Percentiles rank a stretch among this genome's conserved stretches.
Conservation (phyloP, 2,797 vertebrate genomes). For the Cryptoprocta ferox region DNA sequence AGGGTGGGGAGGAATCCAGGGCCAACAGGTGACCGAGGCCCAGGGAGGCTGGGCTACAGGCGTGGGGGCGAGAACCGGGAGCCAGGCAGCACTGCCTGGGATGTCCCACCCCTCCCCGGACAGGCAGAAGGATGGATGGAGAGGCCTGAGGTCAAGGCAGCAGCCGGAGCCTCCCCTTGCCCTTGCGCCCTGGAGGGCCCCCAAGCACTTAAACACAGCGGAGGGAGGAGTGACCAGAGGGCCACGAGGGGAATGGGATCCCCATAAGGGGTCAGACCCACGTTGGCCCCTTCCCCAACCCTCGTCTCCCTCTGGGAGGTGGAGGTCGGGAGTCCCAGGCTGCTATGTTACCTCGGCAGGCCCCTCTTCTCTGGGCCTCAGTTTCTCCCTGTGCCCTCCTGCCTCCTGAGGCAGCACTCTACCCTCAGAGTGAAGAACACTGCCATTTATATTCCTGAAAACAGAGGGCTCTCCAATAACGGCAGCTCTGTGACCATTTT, state of each 20-base stretch:
- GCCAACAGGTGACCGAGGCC: neutral
- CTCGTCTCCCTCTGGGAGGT: neutral
- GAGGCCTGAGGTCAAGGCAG: neutral
- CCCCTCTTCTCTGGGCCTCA: neutral
- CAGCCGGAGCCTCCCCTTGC: too few relatives aligned
- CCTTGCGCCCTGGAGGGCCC: neutral
- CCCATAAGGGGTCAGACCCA: neutral
- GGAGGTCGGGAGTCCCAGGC: neutral
- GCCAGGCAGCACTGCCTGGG: neutral
- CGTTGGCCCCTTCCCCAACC: rapidly evolving
- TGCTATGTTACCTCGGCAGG: neutral
- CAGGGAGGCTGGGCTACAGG: neutral
- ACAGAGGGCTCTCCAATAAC: neutral
- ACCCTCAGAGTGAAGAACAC: neutral
- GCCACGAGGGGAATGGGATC: too few relatives aligned
- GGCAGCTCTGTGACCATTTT: neutral
- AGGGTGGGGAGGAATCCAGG: neutral
- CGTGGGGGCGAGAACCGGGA: neutral
- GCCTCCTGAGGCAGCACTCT: neutral
- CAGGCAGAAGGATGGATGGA: neutral
- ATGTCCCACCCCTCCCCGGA: neutral
- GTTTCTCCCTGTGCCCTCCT: neutral
- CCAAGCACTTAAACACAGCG: rapidly evolving
- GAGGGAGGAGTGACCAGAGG: neutral
- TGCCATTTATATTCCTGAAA: neutral